Base-by-base conservation (phyloP, 2,113 vertebrate species). In the Megalops atlanticus region DNA sequence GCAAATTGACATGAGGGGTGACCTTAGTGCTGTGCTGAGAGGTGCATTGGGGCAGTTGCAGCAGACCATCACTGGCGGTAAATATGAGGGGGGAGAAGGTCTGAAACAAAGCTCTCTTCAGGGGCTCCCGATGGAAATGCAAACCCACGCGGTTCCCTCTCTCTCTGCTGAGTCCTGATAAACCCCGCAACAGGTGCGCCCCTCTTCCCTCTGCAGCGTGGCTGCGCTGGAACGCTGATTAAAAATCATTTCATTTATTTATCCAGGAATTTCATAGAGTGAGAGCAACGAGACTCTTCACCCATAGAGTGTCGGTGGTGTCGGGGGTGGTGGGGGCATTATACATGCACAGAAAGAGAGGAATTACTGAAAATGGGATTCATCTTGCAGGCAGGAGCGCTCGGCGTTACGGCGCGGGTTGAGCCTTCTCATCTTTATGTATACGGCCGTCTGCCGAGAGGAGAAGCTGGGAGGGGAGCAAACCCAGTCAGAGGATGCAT, bases 21-120 rank as follows among this genome's bases (percentile, higher is more conserved):
- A 79, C 21, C 18, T 38, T 18, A 40, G 7, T 21, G 24, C 36
- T 40, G 58, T 33, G 68, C 15, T 47, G 77, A 70, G 40, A 70
- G 58, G 38, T 47, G 18, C 58, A 14, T 35, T 11, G 4, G 33
- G 49, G 36, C 21, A 24, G 35, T 54, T n/a, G 33, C 24, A 69
- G 58, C 7, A 43, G 64, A 58, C 77, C 58, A 33, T 68, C 24
- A 33, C 39, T 2, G 38, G 35, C 24, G 31, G 38, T 70, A 79
- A 70, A 79, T 79, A 79, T 79, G 45, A 40, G 35, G 16, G 7
- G 43, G 35, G 40, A 27, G 58, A 58, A 49, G 38, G 52, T 21
- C 36, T 35, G 38, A 36, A n/a, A n/a, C n/a, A n/a, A n/a, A n/a
- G n/a, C n/a, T n/a, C n/a, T n/a, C n/a, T n/a, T n/a, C n/a, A n/a